Conservation (phyloP, 2,888 invertebrate genomes). For the Scrobipalpa costella region DNA sequence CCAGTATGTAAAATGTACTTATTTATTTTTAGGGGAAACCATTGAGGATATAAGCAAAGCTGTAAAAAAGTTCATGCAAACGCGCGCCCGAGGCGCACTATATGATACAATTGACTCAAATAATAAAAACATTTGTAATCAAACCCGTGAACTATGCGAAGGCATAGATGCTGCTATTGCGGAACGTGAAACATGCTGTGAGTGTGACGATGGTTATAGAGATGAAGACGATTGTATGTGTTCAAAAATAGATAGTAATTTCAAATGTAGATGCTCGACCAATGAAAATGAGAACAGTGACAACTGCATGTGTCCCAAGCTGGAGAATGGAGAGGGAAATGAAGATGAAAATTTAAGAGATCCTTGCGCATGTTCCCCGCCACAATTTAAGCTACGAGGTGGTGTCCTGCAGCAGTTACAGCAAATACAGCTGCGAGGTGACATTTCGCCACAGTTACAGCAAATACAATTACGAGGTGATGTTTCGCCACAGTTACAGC, state of each 20-base stretch:
- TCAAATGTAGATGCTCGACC: neutral
- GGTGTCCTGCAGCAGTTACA: too few relatives aligned
- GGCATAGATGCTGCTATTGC: neutral
- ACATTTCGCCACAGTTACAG: too few relatives aligned
- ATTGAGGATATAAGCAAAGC: slow-evolving; percentile 10
- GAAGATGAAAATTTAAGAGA: too few relatives aligned
- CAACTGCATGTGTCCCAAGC: neutral
- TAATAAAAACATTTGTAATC: neutral
- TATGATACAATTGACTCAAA: neutral
- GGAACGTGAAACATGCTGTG: neutral
- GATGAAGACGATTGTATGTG: neutral
- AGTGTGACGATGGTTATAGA: neutral
- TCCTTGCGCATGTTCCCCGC: neutral
- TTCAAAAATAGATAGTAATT: neutral
- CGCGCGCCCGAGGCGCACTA: neutral
- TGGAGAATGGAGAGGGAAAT: too few relatives aligned
- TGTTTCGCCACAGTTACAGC: too few relatives aligned
- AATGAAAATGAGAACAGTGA: neutral
- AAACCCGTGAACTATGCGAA: slow-evolving; percentile 3
- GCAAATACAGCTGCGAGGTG: too few relatives aligned
- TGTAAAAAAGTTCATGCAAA: neutral
- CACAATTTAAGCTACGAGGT: too few relatives aligned
- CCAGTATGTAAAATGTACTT: too few relatives aligned
- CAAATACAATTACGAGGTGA: too few relatives aligned
- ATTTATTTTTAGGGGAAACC: slow-evolving; percentile 6